Evolutionary conservation across 2,113 vertebrate genomes (phyloP), one percentile per base, ranked within the genome.

Genomic region (western clawed frog (Xenopus tropicalis)): DNA sequence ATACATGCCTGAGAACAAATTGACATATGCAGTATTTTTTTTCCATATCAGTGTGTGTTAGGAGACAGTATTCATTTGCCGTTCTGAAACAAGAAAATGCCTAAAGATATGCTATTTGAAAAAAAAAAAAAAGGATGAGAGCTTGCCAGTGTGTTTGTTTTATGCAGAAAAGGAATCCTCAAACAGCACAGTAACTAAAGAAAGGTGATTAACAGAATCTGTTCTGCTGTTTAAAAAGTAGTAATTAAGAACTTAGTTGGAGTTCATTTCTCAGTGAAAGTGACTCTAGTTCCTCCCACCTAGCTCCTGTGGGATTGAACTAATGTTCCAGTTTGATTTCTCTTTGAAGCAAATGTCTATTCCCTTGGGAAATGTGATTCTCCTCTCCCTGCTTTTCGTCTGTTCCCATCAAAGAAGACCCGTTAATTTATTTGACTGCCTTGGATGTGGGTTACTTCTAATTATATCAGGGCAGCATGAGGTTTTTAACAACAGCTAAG

Each of bases 1-100:
- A 78, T 85, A 78, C 66, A 74, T 62, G 80, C 65, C 68, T 74
- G 77, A 80, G 78, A 78, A 83, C 79, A 74, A 66, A 64, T 78
- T 82, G 82, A 79, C 76, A 83, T 72, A 71, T 77, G 67, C 1
- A 3, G 77, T 66, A 75, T 76, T 82, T 8, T 64, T 83, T 85
- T 84, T 82, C 72, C n/a, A 37, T 58, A 43, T 72, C 24, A 61
- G 12, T 23, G 52, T 75, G 10, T 69, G 57, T 44, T 51, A 56
- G 66, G 17, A 62, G 52, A 23, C 63, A 51, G 17, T 12, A 63
- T 51, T 42, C 72, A 69, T 43, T 58, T 11, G 25, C 3, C 14
- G 21, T 20, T 13, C 19, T 24, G 16, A 23, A 48, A 58, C 14
- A 46, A 66, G 24, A 22, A 14, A 58, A 11, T 66, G 62, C 52